Conservation (phyloP, 2,797 vertebrate species). For the Meda fulgida region DNA sequence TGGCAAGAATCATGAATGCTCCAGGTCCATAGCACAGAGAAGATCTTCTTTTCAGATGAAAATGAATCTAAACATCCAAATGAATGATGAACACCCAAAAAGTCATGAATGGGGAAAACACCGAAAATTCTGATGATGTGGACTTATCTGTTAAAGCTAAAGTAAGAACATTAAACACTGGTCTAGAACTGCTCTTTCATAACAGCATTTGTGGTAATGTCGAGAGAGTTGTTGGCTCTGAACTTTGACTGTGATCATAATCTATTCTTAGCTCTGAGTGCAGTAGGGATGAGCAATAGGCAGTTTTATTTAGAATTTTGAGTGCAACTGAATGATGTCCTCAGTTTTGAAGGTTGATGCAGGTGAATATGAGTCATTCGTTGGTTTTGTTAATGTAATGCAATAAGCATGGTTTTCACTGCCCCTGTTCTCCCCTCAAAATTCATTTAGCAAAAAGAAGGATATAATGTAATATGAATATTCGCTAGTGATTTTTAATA, state of each 20-base stretch:
- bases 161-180: background rate
- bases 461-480: background rate
- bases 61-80: background rate
- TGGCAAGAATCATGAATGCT: conserved; percentile 2
- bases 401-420: background rate
- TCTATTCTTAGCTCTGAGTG: conserved; percentile 43
- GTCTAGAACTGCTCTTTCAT: conserved; percentile 24
- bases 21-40: background rate
- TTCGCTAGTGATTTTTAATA: background rate
- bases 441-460: background rate
- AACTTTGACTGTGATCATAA: conserved; percentile 35
- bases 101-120: background rate
- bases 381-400: conserved; percentile 28
- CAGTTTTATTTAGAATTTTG: conserved; percentile 36
- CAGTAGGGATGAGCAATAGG: conserved; percentile 32
- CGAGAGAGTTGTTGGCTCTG: conserved; percentile 29
- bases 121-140: background rate
- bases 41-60: background rate
- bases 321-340: conserved; percentile 32
- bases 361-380: conserved; percentile 21
- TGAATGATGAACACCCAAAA: too few relatives aligned
- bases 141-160: conserved; percentile 1
- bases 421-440: background rate
- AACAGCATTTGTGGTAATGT: conserved; percentile 30
- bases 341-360: conserved; percentile 13